Base-by-base conservation (phyloP, 1,140 invertebrate genomes). In the Sweltsa coloradensis region DNA sequence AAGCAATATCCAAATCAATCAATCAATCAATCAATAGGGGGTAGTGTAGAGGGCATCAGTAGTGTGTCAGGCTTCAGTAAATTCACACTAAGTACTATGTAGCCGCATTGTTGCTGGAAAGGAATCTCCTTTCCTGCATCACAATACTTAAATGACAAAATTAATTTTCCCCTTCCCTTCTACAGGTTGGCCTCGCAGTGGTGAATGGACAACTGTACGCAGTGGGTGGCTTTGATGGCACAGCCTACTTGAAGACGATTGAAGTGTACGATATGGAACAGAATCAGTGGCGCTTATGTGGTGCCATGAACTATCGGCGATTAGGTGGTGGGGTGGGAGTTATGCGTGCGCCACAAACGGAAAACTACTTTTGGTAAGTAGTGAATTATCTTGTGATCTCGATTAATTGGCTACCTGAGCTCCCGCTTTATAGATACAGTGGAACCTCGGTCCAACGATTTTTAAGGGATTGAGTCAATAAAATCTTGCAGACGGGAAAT, bases 171-270 rank as follows among this genome's bases (percentile, higher is more conserved):
- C n/a, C n/a, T n/a, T n/a, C n/a, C n/a, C n/a, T 59, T 40, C 62
- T 67, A 29, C 55, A 92, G 89, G 89, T 99, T 49, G 94, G 95
- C 21, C 71, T 98, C 45, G 93, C 94, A 19, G 94, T 98, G 7
- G 94, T 98, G 0, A 98, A 98, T 72, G 92, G 92, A 6, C 86
- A 94, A 60, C 67, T 99, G 13, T 94, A 92, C 67, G 91, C 92
- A n/a, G 89, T 97, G 29, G 94, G 94, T 34, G 95, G 95, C 14
- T 98, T 98, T 68, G 95, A 99, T 72, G 95, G 95, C 16, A 91
- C 90, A 31, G 92, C 92, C 9, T 98, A 99, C 68, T 70, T 99
- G 41, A 98, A 98, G 73, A 96, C 93, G 39, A 95, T 97, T 41
- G 95, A 99, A 75, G 90, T 97, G 37, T 98, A 91, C 66, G 95